Base-by-base conservation (phyloP, 1,140 invertebrate genomes). In the Caenorhabditis tropicalis region DNA sequence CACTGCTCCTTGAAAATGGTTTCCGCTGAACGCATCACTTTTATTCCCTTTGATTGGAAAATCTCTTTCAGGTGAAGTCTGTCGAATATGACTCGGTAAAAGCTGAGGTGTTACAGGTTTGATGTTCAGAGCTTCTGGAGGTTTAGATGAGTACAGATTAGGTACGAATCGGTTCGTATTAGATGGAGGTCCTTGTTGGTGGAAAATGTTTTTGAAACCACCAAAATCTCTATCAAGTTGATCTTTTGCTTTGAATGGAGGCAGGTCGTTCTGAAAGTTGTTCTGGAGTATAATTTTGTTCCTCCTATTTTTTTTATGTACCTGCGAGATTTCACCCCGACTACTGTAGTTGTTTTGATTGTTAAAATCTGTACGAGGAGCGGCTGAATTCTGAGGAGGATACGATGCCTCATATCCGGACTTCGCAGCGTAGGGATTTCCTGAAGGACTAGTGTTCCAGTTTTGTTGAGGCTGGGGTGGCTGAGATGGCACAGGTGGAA, bases 381-480 rank as follows among this genome's bases (percentile, higher is more conserved):
- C 36, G n/a, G 43, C 43, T 5, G 65, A 74, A 15, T 74, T 74
- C n/a, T 74, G 65, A 27, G 65, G 65, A 2, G 65, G 65, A 46
- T 74, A 74, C n/a, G 36, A 74, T 21, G 65, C 65, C 12, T 74
- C 65, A 46, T 74, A 74, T 24, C 65, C 65, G 2, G 65, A 21
- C 7, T 43, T 43, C 1, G 65, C 65, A 10, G 65, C 65, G 16
- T 74, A 74, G 0, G 65, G 65, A 46, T 74, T 74, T 24, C 36
- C 36, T 19, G 65, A 6, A 4, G 36, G 33, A 12, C 24, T 29
- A 46, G 65, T 9, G 24, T 74, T 74, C 65, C 65, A 74, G 19
- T 36, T 33, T 19, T 65, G 58, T 36, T 65, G 58, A 10, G 10
- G 2, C 31, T 33, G 58, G 15, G 53, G 3, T 27, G 58, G 12